Conservation (phyloP, 2,113 vertebrate species). For the Mesocricetus auratus region DNA sequence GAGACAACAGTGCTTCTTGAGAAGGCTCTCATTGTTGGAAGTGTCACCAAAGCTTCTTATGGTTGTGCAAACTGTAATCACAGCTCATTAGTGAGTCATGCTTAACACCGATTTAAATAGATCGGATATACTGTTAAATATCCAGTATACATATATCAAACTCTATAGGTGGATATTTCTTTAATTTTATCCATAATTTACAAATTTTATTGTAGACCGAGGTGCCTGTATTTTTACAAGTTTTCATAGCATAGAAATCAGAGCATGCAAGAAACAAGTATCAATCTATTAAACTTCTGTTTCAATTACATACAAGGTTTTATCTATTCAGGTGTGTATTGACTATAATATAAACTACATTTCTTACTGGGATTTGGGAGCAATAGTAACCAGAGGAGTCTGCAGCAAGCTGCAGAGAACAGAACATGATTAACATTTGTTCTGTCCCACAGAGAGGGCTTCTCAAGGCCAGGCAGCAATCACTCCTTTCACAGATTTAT, state of each 20-base stretch:
- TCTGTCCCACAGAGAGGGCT: neutral
- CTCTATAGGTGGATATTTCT: neutral
- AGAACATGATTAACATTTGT: neutral
- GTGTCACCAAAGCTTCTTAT: neutral
- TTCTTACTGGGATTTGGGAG: slow-evolving; percentile 26
- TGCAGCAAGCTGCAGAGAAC: neutral
- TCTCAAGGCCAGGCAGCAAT: neutral
- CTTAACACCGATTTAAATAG: slow-evolving; percentile 30
- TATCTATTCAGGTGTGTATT: neutral
- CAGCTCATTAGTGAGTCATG: neutral
- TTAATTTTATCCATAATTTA: slow-evolving; percentile 37
- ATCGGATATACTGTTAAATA: neutral
- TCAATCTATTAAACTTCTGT: neutral
- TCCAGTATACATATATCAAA: neutral
- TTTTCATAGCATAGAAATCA: neutral
- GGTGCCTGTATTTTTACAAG: neutral
- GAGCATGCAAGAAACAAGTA: slow-evolving; percentile 19
- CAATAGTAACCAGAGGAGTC: neutral
- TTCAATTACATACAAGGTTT: neutral
- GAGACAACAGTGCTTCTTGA: neutral
- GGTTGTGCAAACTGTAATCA: neutral
- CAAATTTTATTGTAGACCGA: neutral
- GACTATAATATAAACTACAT: neutral
- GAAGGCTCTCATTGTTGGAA: neutral
- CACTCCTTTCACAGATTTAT: neutral